Base-by-base conservation (phyloP, 2,797 vertebrate species). In the Allobates femoralis region DNA sequence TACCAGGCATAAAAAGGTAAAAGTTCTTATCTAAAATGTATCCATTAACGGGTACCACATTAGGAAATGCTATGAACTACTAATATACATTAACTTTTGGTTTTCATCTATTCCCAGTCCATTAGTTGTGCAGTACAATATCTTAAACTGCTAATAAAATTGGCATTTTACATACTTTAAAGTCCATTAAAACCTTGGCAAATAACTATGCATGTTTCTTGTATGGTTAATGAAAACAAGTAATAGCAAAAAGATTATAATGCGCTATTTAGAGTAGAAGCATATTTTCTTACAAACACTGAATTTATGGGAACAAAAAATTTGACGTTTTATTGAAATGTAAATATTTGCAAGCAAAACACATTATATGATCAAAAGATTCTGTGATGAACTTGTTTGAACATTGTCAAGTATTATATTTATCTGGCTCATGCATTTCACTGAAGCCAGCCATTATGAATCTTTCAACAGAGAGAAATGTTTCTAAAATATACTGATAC, bases 81-180 rank as follows among this genome's bases (percentile, higher is more conserved):
- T 56, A 71, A 71, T 71, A 78, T 64, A 66, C 30, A 84, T 77
- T 50, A 51, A 84, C 46, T 51, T 62, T 66, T 37, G 41, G 55
- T 56, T 55, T 67, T 64, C 74, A 53, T 85, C 75, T 30, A 78
- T 85, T 78, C 46, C 34, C 46, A 69, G 62, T 78, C 60, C 76
- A 79, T 85, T 85, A 85, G 30, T 77, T 51, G 10, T 81, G 55
- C 30, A 69, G 51, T 69, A 6, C 11, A 18, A 34, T 21, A 37
- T 30, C 32, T 14, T 69, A 34, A 58, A 41, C 8, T 62, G 32
- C 34, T 71, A 32, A 71, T 82, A 56, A 23, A 71, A 37, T n/a
- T 56, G n/a, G 3, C 7, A 62, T 79, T 79, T 62, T n/a, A 71
- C 14, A 37, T 71, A 23, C 7, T 81, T 69, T 64, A 53, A 23